Evolutionary conservation across 2,113 vertebrate genomes (phyloP).

Genomic region (Podocnemis expansa): DNA sequence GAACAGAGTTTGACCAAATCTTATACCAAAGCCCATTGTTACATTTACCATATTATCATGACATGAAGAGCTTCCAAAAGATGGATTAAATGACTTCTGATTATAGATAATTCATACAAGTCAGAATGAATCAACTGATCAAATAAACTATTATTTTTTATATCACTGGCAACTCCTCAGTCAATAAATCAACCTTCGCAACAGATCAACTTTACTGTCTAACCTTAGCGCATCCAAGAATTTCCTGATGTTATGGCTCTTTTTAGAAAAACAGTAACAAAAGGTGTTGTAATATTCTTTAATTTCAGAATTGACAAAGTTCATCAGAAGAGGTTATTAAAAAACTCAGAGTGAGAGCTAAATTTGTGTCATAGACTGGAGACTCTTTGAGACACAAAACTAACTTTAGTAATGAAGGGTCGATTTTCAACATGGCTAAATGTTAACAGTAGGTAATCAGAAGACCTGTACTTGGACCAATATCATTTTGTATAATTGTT

Average conservation of each 20-base stretch:
- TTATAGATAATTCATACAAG: neutral
- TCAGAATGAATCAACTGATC: neutral
- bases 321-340: conserved; percentile 7
- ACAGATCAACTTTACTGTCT: neutral
- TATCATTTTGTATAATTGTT: neutral
- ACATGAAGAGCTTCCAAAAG: neutral
- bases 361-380: conserved; percentile 19
- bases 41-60: neutral
- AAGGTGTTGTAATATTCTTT: conserved; percentile 1
- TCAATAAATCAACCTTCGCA: neutral
- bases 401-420: neutral
- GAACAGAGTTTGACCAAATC: neutral
- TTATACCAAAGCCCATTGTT: neutral
- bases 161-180: neutral
- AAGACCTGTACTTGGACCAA: neutral
- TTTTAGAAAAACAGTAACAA: conserved; percentile 20
- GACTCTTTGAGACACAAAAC: conserved; percentile 8
- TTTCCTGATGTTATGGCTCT: neutral
- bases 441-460: neutral
- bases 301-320: conserved; percentile 15
- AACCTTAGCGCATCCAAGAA: neutral
- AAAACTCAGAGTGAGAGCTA: conserved; percentile 1
- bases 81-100: neutral
- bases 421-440: neutral
- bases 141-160: neutral